phyloP scores from a whole-genome alignment of 2,888 invertebrate species.

The Chymomyza caudatula region DNA sequence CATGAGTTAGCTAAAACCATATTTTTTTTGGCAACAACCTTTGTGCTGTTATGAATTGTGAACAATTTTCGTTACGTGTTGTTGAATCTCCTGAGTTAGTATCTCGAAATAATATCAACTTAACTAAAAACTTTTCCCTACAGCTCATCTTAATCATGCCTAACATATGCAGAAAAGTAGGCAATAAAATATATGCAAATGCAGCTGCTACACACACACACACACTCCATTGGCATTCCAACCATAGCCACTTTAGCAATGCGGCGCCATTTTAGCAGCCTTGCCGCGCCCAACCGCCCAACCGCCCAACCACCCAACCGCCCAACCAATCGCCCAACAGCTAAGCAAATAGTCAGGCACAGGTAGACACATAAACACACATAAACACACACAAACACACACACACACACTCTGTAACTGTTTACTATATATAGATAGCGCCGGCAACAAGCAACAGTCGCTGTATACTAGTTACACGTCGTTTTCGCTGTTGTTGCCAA shows the following conservation, averaged over 20 bases:
- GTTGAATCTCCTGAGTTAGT: too few species aligned
- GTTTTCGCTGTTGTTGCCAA: background rate
- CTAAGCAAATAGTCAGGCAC: constrained; percentile 4
- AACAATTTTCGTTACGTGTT: too few species aligned
- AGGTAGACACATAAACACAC: constrained; percentile 9
- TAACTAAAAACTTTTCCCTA: too few species aligned
- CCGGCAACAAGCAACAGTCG: constrained; percentile 3
- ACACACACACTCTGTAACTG: background rate
- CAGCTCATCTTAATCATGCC: too few species aligned
- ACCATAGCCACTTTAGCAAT: background rate
- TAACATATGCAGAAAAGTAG: background rate
- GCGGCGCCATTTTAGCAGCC: background rate
- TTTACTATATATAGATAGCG: background rate
- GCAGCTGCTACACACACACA: background rate
- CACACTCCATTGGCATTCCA: background rate
- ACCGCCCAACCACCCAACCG: background rate
- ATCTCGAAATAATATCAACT: too few species aligned
- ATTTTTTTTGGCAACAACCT: too few species aligned
- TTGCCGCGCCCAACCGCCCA: background rate
- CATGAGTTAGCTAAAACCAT: too few species aligned
- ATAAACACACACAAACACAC: background rate
- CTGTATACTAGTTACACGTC: background rate
- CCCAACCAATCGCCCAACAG: constrained; percentile 3
- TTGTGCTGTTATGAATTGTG: too few species aligned
- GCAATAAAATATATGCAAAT: background rate